Percentiles rank a stretch among this genome's conserved stretches.
These are phyloP conservation scores for Gadopsis bispinosus DNA, from an alignment of 2,797 vertebrate genomes.

Conservation along the genomic window DNA sequence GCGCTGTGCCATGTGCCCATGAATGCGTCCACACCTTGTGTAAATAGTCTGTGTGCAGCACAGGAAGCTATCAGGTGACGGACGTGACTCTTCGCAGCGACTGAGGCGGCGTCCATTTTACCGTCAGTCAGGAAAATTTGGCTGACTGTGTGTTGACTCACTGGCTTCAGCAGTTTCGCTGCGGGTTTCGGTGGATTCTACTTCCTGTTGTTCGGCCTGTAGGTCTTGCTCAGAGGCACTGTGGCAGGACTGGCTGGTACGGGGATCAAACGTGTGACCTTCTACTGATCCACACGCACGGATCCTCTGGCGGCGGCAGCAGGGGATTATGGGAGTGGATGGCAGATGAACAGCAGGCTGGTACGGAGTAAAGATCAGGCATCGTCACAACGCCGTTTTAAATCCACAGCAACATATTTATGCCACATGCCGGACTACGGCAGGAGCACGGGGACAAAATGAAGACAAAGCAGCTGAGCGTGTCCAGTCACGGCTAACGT, in stretches of 20 bases:
- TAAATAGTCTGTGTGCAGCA: constrained; percentile 16
- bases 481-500: background rate
- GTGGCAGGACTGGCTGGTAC: constrained; percentile 20
- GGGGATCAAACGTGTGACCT: constrained; percentile 55
- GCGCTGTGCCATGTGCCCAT: constrained; percentile 9
- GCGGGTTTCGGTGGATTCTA: constrained; percentile 13
- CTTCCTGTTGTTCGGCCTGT: constrained; percentile 2
- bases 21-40: constrained; percentile 39
- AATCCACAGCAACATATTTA: constrained; percentile 68
- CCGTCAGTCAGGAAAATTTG: constrained; percentile 20
- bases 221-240: constrained; percentile 32
- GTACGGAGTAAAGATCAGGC: constrained; percentile 55
- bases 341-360: constrained; percentile 65
- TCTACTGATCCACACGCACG: constrained; percentile 39
- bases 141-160: constrained; percentile 15
- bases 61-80: constrained; percentile 3
- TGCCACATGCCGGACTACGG: constrained; percentile 43
- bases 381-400: constrained; percentile 36
- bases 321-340: constrained; percentile 74
- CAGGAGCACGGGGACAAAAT: constrained; percentile 4
- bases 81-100: constrained; percentile 2
- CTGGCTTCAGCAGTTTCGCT: constrained; percentile 8
- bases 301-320: constrained; percentile 47
- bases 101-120: background rate
- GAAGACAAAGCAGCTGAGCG: background rate